Percentiles rank a stretch among this genome's conserved stretches.
phyloP scores from a whole-genome alignment of 2,113 vertebrate genomes.

The Pluvialis apricaria region DNA sequence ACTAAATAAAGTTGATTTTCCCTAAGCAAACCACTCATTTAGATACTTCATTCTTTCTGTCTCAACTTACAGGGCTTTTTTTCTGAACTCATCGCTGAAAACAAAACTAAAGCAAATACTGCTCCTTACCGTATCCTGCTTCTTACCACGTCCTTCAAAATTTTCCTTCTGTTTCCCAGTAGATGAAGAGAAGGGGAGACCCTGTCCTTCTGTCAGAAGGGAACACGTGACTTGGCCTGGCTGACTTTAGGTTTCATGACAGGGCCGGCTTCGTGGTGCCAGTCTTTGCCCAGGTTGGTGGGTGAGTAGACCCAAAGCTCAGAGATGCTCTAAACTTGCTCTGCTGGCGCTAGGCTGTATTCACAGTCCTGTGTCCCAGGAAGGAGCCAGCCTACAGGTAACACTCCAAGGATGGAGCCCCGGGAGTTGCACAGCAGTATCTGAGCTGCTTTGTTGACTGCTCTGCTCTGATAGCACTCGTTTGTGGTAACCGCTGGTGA shows the following conservation, averaged over 20 bases:
- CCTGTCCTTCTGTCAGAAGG: not conserved
- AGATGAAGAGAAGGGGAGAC: not conserved
- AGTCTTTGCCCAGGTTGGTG: not conserved
- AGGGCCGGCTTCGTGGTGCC: not conserved
- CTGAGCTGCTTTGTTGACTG: not conserved
- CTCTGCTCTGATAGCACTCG: not conserved
- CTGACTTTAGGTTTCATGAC: not conserved
- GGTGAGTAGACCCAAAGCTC: not conserved
- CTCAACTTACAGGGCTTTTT: not conserved
- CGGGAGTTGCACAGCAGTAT: not conserved
- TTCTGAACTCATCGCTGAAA: not conserved
- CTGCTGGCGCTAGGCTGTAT: not conserved
- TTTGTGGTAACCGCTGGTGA: not conserved
- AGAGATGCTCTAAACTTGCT: not conserved
- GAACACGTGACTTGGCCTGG: not conserved
- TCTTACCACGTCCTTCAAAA: not conserved
- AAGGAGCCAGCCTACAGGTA: not conserved
- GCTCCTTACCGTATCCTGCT: not conserved
- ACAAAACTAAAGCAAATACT: not conserved
- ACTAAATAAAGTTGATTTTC: not conserved
- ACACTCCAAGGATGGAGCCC: too few relatives aligned
- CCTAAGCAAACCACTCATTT: not conserved
- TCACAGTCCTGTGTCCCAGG: not conserved
- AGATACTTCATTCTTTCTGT: not conserved
- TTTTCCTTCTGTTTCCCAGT: not conserved